Evolutionary conservation across 2,113 vertebrate genomes (phyloP), one percentile per base, ranked within the genome.

Genomic region (Acanthisitta chloris): DNA sequence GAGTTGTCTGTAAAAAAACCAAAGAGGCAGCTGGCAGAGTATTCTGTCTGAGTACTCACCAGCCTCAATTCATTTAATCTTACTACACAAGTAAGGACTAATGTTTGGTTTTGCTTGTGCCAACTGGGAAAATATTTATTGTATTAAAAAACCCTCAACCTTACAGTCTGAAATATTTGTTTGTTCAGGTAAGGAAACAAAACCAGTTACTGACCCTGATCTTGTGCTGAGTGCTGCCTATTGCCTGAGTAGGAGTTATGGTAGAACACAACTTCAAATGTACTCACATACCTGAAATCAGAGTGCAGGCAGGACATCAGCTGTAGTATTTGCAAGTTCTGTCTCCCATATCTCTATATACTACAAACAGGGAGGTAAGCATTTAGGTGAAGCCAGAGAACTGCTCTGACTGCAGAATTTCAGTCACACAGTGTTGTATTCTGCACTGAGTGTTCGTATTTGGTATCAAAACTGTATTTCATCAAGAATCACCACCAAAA

Each of bases 241-340:
- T 24, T 73, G 29, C 51, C 45, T 1, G 2, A 19, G 29, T 51
- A 71, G 33, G 46, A 90, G 20, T 52, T 83, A 13, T 2, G 24
- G 31, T 11, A 62, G 25, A 8, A 14, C 52, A 43, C 48, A 76
- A 9, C 38, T 49, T 82, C 21, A 67, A 66, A 45, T n/a, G 69
- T 17, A 45, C 4, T 24, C n/a, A 13, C 20, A 21, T 0, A 0
- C 34, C 33, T 58, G 61, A 71, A 80, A 55, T 43, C 34, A 38
- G 71, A 89, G 28, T 8, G 8, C 62, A 73, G 42, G 48, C 19
- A 51, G 23, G 15, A 58, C 48, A 71, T 65, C 29, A 83, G 12
- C 21, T 55, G 20, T 12, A 64, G 40, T 33, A 58, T 29, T 79
- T 81, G 57, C 38, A 76, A 2, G 19, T 38, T 70, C 59, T 57